phyloP scores from a whole-genome alignment of 2,888 invertebrate species.

The Cheilosia urbana region DNA sequence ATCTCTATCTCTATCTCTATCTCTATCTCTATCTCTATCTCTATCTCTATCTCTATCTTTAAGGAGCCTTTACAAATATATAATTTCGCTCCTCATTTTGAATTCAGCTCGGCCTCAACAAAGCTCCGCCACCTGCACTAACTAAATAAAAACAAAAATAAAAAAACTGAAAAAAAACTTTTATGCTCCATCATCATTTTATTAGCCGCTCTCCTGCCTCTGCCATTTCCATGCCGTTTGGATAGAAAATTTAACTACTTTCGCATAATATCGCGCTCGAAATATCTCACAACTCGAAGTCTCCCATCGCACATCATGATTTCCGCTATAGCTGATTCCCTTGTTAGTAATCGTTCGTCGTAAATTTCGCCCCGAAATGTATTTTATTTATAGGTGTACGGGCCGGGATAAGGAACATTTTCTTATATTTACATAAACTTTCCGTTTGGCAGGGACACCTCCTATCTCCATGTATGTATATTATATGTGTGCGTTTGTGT shows the following conservation, averaged over 20 bases:
- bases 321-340: constrained; percentile 28
- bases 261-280: constrained; percentile 23
- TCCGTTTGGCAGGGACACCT: constrained; percentile 38
- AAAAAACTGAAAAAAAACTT: background rate
- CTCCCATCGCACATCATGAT: constrained; percentile 23
- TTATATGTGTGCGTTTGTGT: background rate
- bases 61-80: no score
- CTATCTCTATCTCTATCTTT: no score
- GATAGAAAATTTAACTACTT: constrained; percentile 41
- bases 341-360: constrained; percentile 57
- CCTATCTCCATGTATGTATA: background rate
- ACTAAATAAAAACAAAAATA: constrained; percentile 1
- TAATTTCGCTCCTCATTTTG: background rate
- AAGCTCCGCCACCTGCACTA: background rate
- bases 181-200: constrained; percentile 17
- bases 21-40: no score
- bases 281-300: constrained; percentile 29
- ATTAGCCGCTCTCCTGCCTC: background rate
- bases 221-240: background rate
- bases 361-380: constrained; percentile 41
- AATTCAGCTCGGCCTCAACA: background rate
- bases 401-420: constrained; percentile 43
- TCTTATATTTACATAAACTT: constrained; percentile 50
- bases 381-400: constrained; percentile 62
- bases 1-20: no score